These are phyloP conservation scores for Hylaeus anthracinus DNA, from an alignment of 1,140 invertebrate species.

Conservation along the genomic window DNA sequence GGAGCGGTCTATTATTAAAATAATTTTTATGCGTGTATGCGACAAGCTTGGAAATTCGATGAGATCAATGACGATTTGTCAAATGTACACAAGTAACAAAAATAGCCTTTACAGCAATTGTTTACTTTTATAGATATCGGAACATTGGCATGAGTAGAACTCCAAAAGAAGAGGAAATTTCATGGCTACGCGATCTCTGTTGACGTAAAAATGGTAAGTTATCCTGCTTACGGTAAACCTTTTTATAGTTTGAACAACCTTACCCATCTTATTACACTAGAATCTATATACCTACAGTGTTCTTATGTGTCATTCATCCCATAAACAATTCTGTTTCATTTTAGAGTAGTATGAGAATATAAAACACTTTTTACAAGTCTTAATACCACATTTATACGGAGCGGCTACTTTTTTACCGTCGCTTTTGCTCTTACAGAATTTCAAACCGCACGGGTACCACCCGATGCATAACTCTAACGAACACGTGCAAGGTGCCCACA, in stretches of 20 bases:
- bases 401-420: slow-evolving; percentile 82
- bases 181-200: neutral
- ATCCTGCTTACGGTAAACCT: neutral
- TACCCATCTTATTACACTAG: slow-evolving; percentile 3
- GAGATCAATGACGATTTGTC: neutral
- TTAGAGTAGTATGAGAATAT: slow-evolving; percentile 92
- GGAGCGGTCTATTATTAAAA: slow-evolving; percentile 7
- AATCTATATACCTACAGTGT: slow-evolving; percentile 52
- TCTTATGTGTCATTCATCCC: slow-evolving; percentile 88
- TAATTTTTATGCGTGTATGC: slow-evolving; percentile 19
- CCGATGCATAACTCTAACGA: slow-evolving; percentile 91
- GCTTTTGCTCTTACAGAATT: slow-evolving; percentile 92
- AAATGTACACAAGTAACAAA: slow-evolving; percentile 5
- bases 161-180: neutral
- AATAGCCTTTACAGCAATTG: neutral
- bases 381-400: slow-evolving; percentile 95
- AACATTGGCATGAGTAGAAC: neutral
- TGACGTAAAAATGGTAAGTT: neutral
- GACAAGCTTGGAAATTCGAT: slow-evolving; percentile 12
- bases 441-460: slow-evolving; percentile 94
- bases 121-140: neutral
- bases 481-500: slow-evolving; percentile 88
- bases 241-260: slow-evolving; percentile 11
- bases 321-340: slow-evolving; percentile 92
- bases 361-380: slow-evolving; percentile 95